Evolutionary conservation across 2,797 vertebrate genomes (phyloP).

Genomic region (Argyrosomus regius): DNA sequence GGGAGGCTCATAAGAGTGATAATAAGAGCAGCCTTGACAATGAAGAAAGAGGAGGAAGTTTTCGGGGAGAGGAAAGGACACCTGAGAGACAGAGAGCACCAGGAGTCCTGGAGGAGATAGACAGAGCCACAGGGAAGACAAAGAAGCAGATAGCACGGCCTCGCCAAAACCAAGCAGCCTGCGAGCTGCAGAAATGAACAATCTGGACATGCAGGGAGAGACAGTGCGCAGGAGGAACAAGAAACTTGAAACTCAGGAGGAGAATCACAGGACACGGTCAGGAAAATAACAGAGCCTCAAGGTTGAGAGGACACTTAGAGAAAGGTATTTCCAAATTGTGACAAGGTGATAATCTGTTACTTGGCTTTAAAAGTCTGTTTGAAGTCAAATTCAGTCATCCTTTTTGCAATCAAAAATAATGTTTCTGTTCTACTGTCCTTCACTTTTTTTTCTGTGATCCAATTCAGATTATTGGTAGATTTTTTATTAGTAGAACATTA

Average conservation of each 20-base stretch:
- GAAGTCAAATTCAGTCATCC: background rate
- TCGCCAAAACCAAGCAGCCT: conserved; percentile 46
- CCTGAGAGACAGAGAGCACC: conserved; percentile 38
- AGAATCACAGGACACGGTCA: background rate
- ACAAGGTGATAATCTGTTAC: background rate
- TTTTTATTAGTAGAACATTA: background rate
- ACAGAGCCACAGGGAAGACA: conserved; percentile 54
- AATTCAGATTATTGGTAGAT: background rate
- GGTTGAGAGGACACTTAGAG: background rate
- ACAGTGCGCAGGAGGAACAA: background rate
- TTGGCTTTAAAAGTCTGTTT: background rate
- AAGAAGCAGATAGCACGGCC: conserved; percentile 34
- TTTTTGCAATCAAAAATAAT: background rate
- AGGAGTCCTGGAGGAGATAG: conserved; percentile 52
- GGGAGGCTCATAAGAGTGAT: background rate
- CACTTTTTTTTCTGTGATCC: background rate
- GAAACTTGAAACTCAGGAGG: background rate
- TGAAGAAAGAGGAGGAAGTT: conserved; percentile 3
- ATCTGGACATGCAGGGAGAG: conserved; percentile 58
- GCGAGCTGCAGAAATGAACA: conserved; percentile 57
- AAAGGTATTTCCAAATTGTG: background rate
- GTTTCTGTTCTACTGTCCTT: background rate
- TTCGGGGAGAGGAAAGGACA: conserved; percentile 24
- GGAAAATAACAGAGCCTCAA: background rate
- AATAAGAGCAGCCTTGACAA: background rate